Evolutionary conservation across 1,140 invertebrate species (phyloP).

Genomic region (Battus philenor): DNA sequence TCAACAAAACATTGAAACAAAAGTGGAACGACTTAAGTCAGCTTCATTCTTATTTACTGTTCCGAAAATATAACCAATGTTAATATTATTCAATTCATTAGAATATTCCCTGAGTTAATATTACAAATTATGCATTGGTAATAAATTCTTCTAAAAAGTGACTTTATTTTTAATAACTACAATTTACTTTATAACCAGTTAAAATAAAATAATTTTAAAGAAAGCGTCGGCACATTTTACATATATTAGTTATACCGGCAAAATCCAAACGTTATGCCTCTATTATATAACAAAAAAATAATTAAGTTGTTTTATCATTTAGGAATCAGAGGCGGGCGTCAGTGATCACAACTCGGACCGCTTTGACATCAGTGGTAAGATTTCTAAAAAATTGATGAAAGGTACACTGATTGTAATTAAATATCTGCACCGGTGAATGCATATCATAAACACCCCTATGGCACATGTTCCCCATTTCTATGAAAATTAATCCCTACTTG

Average conservation of each 20-base stretch:
- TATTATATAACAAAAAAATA: too few relatives aligned
- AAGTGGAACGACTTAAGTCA: constrained; percentile 1
- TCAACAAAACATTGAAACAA: constrained; percentile 9
- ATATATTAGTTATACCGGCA: too few relatives aligned
- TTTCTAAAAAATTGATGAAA: neutral
- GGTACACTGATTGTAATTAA: neutral
- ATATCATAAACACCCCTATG: constrained; percentile 2
- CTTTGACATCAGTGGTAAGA: constrained; percentile 45
- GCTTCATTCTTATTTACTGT: constrained; percentile 2
- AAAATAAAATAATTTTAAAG: too few relatives aligned
- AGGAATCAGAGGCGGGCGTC: constrained; percentile 46
- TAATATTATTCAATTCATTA: too few relatives aligned
- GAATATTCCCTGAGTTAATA: too few relatives aligned
- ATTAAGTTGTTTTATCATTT: constrained; percentile 15
- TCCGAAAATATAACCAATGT: too few relatives aligned
- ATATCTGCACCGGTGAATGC: constrained; percentile 20
- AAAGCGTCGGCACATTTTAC: too few relatives aligned
- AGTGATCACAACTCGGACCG: constrained; percentile 39
- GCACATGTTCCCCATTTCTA: constrained; percentile 14
- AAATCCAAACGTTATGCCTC: too few relatives aligned
- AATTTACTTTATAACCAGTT: too few relatives aligned
- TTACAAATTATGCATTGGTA: too few relatives aligned
- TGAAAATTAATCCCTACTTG: neutral
- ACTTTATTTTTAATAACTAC: too few relatives aligned
- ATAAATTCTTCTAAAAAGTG: too few relatives aligned